Evolutionary conservation across 2,888 invertebrate genomes (phyloP).

Genomic region (Sycophila texana): DNA sequence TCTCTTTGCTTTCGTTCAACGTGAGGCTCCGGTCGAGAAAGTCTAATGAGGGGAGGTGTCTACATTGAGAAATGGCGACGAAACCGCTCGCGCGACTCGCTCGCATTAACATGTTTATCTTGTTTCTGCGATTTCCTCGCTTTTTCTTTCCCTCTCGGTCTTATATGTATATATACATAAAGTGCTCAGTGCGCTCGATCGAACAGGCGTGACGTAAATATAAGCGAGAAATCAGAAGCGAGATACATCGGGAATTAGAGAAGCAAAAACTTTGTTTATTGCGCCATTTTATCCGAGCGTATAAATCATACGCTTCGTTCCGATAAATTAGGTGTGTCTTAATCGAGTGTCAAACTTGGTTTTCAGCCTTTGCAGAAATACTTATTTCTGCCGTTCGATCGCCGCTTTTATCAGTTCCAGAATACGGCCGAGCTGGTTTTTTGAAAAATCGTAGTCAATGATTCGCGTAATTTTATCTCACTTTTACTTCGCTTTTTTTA

Average conservation of each 20-base stretch:
- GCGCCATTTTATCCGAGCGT: conserved; percentile 4
- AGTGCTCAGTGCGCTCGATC: background rate
- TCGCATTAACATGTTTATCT: conserved; percentile 39
- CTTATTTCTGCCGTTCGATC: conserved; percentile 4
- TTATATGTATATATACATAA: background rate
- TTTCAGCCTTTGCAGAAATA: conserved; percentile 18
- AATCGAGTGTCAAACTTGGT: conserved; percentile 19
- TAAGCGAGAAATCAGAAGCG: conserved; percentile 27
- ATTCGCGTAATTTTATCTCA: conserved; percentile 2
- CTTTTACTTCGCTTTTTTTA: too few relatives aligned
- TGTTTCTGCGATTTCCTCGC: conserved; percentile 35
- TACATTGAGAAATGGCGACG: background rate
- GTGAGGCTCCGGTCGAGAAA: background rate
- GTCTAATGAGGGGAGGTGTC: conserved; percentile 18
- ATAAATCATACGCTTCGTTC: background rate
- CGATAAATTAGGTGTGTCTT: conserved; percentile 33
- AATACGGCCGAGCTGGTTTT: background rate
- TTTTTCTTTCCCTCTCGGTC: background rate
- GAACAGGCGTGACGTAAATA: conserved; percentile 16
- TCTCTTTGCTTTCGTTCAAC: background rate
- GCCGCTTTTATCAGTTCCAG: conserved; percentile 1
- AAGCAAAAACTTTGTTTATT: conserved; percentile 30
- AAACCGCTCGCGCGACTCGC: background rate
- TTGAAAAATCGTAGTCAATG: conserved; percentile 1
- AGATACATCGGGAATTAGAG: conserved; percentile 19